These are phyloP conservation scores for Varanus komodoensis DNA, from an alignment of 2,113 vertebrate species.

Conservation along the genomic window DNA sequence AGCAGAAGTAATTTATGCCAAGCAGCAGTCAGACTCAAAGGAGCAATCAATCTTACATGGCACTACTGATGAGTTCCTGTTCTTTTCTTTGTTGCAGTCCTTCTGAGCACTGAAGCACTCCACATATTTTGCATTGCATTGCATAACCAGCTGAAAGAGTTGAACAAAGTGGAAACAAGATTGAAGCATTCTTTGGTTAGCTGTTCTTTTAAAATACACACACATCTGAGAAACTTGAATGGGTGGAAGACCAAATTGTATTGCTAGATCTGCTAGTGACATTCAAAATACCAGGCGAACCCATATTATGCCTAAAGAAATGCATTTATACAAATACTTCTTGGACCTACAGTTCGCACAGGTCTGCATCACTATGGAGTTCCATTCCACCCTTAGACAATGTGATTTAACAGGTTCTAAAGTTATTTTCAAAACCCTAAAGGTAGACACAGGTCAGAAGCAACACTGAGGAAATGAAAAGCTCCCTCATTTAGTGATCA, in stretches of 20 bases:
- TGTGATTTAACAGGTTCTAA: conserved; percentile 40
- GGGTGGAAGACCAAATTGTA: conserved; percentile 58
- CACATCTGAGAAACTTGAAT: not conserved
- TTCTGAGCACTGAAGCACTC: conserved; percentile 96
- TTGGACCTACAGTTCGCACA: conserved; percentile 58
- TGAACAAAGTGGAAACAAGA: conserved; percentile 60
- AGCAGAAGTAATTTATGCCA: conserved; percentile 46
- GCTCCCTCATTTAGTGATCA: not conserved
- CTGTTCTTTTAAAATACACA: conserved; percentile 27
- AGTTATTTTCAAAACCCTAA: conserved; percentile 41
- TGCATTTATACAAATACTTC: conserved; percentile 24
- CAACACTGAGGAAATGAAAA: conserved; percentile 32
- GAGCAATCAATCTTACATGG: conserved; percentile 84
- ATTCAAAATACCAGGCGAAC: conserved; percentile 55
- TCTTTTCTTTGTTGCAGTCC: conserved; percentile 97
- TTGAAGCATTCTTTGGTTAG: conserved; percentile 40
- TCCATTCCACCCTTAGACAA: conserved; percentile 53
- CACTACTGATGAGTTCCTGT: conserved; percentile 93
- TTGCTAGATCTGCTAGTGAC: conserved; percentile 63
- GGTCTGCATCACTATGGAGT: conserved; percentile 42
- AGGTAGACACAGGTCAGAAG: conserved; percentile 33
- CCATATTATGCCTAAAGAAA: conserved; percentile 37
- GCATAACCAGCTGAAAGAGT: conserved; percentile 88
- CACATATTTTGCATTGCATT: conserved; percentile 89
- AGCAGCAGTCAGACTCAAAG: conserved; percentile 45